Base-by-base conservation (phyloP, 2,888 invertebrate genomes). In the Stenurella melanura region DNA sequence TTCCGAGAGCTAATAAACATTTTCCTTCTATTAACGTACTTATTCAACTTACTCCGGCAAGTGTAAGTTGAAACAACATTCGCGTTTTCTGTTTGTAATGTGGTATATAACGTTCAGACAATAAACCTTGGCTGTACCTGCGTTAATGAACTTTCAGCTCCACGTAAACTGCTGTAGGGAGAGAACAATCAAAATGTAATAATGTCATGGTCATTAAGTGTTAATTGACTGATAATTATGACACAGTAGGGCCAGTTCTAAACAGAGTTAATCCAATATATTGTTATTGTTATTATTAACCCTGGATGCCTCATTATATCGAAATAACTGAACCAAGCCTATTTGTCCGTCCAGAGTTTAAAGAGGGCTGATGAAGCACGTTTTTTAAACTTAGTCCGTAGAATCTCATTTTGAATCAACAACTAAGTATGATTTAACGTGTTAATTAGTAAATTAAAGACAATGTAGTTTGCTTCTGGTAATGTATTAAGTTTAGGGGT, bases 181-280 rank as follows among this genome's bases (percentile, higher is more conserved):
- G 21, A 58, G 58, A 58, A 58, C 58, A 58, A 58, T 58, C 58
- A 21, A 19, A 58, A 58, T 58, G 11, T 58, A 58, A 58, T 58
- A 58, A 19, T 19, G 21, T 18, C 57, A 1, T 15, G 10, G 58
- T 11, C 50, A 21, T 58, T 19, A 58, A 15, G 21, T 58, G 15
- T 58, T 58, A 21, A 58, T 58, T 21, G 58, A 19, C 58, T 11
- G 21, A 58, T 58, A 58, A 58, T 58, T 58, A 58, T 58, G 50
- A 50, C 50, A 50, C n/a, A 50, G 50, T n/a, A n/a, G 50, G n/a
- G 50, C 50, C 50, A 50, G 50, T 50, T n/a, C 50, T 50, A 50
- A 50, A 50, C n/a, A 6, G n/a, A 50, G n/a, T 50, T 50, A 50
- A 50, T 50, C 50, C 50, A n/a, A 50, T n/a, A 50, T 50, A 50